Conservation (phyloP, 2,888 invertebrate genomes). For the Protonemura montana region DNA sequence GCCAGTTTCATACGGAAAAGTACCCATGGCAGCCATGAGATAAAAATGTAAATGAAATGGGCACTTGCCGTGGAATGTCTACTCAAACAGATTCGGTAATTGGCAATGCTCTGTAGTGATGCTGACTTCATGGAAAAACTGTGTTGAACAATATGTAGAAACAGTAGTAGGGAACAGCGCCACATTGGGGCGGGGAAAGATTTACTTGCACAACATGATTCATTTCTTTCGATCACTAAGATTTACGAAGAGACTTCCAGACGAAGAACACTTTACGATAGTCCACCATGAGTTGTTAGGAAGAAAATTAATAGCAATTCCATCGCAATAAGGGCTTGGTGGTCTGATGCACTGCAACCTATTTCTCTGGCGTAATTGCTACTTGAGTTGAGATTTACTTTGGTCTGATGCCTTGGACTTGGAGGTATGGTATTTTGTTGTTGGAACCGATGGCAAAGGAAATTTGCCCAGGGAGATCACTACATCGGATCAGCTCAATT, state of each 20-base stretch:
- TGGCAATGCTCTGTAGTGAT: conserved; percentile 42
- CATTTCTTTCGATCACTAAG: too few relatives aligned
- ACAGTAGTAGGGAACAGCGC: too few relatives aligned
- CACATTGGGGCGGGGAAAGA: too few relatives aligned
- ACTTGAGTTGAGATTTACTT: not conserved
- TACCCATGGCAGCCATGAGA: conserved; percentile 26
- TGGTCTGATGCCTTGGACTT: not conserved
- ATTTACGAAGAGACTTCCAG: not conserved
- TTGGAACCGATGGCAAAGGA: not conserved
- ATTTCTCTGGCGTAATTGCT: not conserved
- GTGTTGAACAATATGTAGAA: not conserved
- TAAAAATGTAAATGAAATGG: conserved; percentile 45
- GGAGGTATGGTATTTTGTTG: not conserved
- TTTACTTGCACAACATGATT: too few relatives aligned
- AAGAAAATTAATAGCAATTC: not conserved
- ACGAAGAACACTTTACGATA: not conserved
- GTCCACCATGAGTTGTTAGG: not conserved
- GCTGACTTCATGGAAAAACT: not conserved
- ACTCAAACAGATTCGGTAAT: conserved; percentile 45
- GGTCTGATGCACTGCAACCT: not conserved
- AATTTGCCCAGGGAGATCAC: not conserved
- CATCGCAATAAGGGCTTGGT: not conserved
- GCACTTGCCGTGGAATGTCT: conserved; percentile 10
- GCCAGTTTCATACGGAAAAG: not conserved
- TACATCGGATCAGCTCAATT: not conserved